Conservation (phyloP, 2,888 invertebrate genomes). For the Chydorus sphaericus region DNA sequence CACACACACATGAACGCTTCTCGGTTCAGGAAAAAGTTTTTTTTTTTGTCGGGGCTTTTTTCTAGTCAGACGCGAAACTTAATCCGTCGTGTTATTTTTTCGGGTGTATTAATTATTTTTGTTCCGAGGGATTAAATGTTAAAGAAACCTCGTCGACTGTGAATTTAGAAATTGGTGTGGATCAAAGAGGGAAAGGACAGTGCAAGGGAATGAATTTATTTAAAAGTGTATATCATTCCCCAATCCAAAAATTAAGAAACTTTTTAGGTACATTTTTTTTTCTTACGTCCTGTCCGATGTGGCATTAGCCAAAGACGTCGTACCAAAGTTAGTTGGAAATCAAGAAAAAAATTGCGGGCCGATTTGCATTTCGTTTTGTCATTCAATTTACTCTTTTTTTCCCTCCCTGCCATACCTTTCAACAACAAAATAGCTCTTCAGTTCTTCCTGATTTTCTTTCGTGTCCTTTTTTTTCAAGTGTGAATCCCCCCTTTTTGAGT, state of each 20-base stretch:
- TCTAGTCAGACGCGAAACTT: slow-evolving; percentile 6
- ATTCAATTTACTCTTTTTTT: not conserved
- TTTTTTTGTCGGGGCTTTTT: slow-evolving; percentile 5
- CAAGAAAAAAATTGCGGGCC: not conserved
- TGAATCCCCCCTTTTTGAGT: not conserved
- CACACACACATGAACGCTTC: slow-evolving; percentile 4
- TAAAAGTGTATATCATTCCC: slow-evolving; percentile 6
- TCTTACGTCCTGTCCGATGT: too few relatives aligned
- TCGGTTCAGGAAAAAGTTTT: slow-evolving; percentile 6
- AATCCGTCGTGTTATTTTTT: not conserved
- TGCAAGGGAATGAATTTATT: slow-evolving; percentile 5
- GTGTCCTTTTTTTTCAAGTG: not conserved
- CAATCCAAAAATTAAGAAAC: not conserved
- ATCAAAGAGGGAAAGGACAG: too few relatives aligned
- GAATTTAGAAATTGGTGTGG: too few relatives aligned
- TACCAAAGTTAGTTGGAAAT: slow-evolving; percentile 1
- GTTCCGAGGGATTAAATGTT: too few relatives aligned
- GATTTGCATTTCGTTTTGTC: not conserved
- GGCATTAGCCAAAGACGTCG: slow-evolving; percentile 5
- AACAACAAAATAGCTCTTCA: not conserved
- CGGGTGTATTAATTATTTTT: not conserved
- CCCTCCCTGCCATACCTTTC: not conserved
- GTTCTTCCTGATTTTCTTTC: not conserved
- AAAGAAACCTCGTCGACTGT: too few relatives aligned
- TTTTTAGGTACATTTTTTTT: slow-evolving; percentile 2